Conservation (phyloP, 2,888 invertebrate genomes). For the Callinectes sapidus region DNA sequence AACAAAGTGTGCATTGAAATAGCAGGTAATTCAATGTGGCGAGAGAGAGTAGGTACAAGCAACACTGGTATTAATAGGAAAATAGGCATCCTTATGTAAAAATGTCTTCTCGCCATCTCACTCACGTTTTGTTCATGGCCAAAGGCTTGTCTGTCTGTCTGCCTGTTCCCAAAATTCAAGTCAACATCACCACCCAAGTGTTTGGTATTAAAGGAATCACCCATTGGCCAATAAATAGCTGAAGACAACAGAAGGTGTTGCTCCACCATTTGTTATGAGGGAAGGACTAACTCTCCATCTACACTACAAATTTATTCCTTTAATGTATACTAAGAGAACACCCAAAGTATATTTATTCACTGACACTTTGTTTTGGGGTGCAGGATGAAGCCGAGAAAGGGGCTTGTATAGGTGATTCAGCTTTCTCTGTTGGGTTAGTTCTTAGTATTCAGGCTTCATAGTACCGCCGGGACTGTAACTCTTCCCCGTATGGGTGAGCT, state of each 20-base stretch:
- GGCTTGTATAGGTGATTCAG: conserved; percentile 22
- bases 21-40: background rate
- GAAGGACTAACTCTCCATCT: background rate
- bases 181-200: background rate
- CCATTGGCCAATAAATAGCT: background rate
- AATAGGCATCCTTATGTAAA: background rate
- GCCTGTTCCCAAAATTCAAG: background rate
- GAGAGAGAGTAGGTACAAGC: background rate
- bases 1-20: background rate
- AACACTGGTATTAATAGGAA: background rate
- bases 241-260: background rate
- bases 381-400: background rate
- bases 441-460: conserved; percentile 24
- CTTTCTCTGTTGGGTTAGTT: conserved; percentile 31
- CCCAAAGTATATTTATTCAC: background rate
- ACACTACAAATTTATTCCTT: background rate
- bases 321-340: background rate
- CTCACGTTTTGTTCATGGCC: background rate
- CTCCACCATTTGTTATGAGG: background rate
- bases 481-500: conserved; percentile 30
- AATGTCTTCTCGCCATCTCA: background rate
- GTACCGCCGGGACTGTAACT: conserved; percentile 28
- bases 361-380: background rate
- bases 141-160: too few species aligned
- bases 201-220: conserved; percentile 34